Evolutionary conservation across 2,888 invertebrate genomes (phyloP).

Genomic region (Lutraria lutraria): DNA sequence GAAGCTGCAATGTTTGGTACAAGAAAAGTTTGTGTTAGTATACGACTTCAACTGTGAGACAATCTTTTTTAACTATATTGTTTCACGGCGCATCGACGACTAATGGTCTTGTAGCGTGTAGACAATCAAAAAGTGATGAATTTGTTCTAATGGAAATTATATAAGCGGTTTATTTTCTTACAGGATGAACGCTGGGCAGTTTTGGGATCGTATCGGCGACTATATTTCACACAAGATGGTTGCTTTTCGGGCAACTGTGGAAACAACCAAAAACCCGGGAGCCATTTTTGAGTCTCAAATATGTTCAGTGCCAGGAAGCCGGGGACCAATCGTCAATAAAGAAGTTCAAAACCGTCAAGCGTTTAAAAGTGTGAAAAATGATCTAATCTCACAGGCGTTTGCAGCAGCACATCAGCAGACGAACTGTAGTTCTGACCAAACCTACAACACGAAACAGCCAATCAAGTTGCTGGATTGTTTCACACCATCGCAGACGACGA

Average conservation of each 20-base stretch:
- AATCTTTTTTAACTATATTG: too few relatives aligned
- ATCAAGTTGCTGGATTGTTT: neutral
- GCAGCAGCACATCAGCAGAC: neutral
- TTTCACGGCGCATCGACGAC: too few relatives aligned
- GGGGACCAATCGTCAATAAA: neutral
- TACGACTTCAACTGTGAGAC: too few relatives aligned
- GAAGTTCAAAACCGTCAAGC: neutral
- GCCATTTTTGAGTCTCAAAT: constrained; percentile 71
- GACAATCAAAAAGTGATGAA: too few relatives aligned
- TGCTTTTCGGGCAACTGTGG: constrained; percentile 60
- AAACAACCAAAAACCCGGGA: constrained; percentile 60
- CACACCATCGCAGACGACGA: neutral
- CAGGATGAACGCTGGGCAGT: constrained; percentile 74
- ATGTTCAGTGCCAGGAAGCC: constrained; percentile 57
- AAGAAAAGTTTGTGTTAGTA: too few relatives aligned
- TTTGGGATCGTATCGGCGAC: constrained; percentile 75
- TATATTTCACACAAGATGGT: constrained; percentile 72
- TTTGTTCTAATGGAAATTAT: too few relatives aligned
- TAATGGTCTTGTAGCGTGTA: too few relatives aligned
- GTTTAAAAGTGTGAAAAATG: constrained; percentile 15
- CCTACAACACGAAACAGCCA: neutral
- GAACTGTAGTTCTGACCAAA: neutral
- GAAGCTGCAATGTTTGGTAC: too few relatives aligned
- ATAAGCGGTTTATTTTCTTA: neutral
- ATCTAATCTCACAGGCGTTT: neutral